These are phyloP conservation scores for Sterrhoptilus dennistouni DNA, from an alignment of 2,113 vertebrate genomes.

Conservation along the genomic window DNA sequence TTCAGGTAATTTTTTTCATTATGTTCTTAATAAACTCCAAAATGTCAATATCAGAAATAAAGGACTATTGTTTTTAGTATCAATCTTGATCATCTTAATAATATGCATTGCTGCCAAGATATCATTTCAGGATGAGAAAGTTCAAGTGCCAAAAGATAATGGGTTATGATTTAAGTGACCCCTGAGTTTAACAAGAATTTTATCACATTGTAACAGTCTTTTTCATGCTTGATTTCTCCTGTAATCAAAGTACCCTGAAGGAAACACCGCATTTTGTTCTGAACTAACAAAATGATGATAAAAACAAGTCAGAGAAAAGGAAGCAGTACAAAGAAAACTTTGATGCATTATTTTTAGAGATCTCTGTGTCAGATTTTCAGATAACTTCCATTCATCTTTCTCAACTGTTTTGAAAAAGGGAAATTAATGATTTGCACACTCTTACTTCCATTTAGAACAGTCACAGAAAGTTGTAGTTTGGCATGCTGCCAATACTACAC, in stretches of 20 bases:
- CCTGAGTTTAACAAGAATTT: constrained; percentile 50
- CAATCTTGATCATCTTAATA: background rate
- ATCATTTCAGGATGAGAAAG: constrained; percentile 5
- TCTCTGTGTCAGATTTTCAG: background rate
- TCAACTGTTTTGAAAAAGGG: background rate
- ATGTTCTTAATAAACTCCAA: background rate
- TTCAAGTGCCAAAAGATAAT: constrained; percentile 50
- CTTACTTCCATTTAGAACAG: background rate
- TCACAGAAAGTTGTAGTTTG: background rate
- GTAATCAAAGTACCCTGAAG: constrained; percentile 43
- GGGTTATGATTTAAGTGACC: constrained; percentile 44
- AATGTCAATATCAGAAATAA: background rate
- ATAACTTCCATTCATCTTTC: background rate
- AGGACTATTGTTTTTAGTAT: background rate
- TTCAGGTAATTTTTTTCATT: background rate
- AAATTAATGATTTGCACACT: background rate
- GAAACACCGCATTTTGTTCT: constrained; percentile 40
- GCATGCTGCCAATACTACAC: background rate
- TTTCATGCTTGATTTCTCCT: constrained; percentile 47
- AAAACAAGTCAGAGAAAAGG: background rate
- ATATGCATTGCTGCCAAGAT: background rate
- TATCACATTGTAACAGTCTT: constrained; percentile 29
- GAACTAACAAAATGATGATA: background rate
- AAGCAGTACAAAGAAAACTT: background rate
- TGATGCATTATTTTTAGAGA: background rate